A percentile compares a stretch with the other conserved stretches of the same genome.
These are phyloP conservation scores for Pseudoips prasinana DNA, from an alignment of 2,888 invertebrate genomes.

Conservation along the genomic window DNA sequence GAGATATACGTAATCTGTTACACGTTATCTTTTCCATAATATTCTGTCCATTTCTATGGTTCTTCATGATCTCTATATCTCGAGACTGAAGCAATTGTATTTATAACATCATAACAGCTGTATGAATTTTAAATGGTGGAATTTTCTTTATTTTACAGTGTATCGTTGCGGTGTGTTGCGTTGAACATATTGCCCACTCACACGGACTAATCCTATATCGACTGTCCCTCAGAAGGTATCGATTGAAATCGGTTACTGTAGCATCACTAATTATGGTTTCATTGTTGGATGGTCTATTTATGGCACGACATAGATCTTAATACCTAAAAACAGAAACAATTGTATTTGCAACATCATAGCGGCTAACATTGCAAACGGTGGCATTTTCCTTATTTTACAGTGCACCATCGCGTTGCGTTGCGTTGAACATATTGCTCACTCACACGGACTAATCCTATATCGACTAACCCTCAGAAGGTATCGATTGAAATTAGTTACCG, in stretches of 20 bases:
- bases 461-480: conserved; percentile 6
- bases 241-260: conserved; percentile 9
- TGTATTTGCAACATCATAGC: too few relatives aligned
- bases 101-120: too few relatives aligned
- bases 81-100: too few relatives aligned
- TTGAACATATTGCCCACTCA: conserved; percentile 15
- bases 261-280: conserved; percentile 18
- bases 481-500: conserved; percentile 11
- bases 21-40: too few relatives aligned
- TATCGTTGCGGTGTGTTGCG: not conserved
- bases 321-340: too few relatives aligned
- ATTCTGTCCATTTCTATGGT: too few relatives aligned
- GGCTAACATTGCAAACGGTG: not conserved
- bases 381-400: not conserved
- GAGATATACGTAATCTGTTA: too few relatives aligned
- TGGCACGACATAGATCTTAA: too few relatives aligned
- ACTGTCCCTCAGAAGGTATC: conserved; percentile 8
- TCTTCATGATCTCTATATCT: too few relatives aligned
- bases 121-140: not conserved
- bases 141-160: not conserved
- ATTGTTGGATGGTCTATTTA: too few relatives aligned
- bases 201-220: conserved; percentile 17
- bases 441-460: conserved; percentile 20
- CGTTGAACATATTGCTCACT: conserved; percentile 11
- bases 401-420: not conserved